Percentiles rank a stretch among this genome's conserved stretches.
Conservation (phyloP, 2,797 vertebrate genomes). For the Orientallactaga sibirica region DNA sequence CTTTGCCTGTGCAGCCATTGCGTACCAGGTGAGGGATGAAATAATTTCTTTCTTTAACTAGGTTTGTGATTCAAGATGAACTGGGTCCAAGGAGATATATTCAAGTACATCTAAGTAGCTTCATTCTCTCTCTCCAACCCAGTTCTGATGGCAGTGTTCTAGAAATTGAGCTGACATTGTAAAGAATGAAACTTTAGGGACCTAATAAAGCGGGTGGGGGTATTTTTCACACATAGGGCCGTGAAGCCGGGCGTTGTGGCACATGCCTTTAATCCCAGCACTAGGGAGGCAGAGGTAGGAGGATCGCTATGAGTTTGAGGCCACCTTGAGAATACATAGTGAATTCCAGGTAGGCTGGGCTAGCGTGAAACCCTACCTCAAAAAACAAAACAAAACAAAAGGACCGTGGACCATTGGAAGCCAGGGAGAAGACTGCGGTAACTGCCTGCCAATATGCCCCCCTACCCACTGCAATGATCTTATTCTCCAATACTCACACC, state of each 20-base stretch:
- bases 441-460: background rate
- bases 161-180: background rate
- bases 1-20: background rate
- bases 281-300: too few species aligned
- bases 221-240: background rate
- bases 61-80: background rate
- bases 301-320: too few species aligned
- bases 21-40: background rate
- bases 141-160: background rate
- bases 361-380: too few species aligned
- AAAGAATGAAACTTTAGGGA: background rate
- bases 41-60: background rate
- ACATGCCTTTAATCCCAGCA: too few species aligned
- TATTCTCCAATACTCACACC: background rate
- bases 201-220: background rate
- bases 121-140: background rate
- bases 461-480: too few species aligned
- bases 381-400: background rate
- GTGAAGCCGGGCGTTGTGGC: too few species aligned
- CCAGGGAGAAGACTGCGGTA: background rate
- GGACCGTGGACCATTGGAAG: background rate
- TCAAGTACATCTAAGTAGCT: background rate
- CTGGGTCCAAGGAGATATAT: background rate
- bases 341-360: too few species aligned
- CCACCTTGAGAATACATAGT: too few species aligned